Percentiles rank a stretch among this genome's conserved stretches.
These are phyloP conservation scores for Limnodromus scolopaceus DNA, from an alignment of 2,797 vertebrate genomes.

Conservation along the genomic window DNA sequence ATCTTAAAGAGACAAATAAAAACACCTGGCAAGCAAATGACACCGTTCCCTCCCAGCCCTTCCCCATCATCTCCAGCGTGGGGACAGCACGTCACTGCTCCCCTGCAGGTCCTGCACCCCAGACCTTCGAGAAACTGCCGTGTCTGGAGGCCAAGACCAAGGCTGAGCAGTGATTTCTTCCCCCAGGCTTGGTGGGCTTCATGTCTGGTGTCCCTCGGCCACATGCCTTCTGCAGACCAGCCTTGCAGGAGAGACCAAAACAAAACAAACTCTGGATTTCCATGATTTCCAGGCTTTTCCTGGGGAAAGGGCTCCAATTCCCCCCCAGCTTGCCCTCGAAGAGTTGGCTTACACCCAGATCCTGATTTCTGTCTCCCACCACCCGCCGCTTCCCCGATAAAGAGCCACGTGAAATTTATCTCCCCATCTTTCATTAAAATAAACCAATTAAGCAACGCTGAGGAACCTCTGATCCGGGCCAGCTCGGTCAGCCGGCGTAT, in stretches of 20 bases:
- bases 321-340: background rate
- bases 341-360: background rate
- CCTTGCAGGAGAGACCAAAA: background rate
- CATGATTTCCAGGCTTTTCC: fast-evolving
- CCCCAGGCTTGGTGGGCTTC: fast-evolving
- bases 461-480: conserved; percentile 23
- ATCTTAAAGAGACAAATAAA: background rate
- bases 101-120: background rate
- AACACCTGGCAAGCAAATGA: background rate
- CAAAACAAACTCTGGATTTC: background rate
- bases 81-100: fast-evolving
- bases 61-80: background rate
- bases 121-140: background rate
- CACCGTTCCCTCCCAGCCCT: background rate
- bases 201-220: fast-evolving
- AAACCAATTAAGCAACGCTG: background rate
- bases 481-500: background rate
- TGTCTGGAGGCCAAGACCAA: fast-evolving
- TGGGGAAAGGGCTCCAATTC: background rate
- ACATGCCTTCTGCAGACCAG: fast-evolving
- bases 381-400: fast-evolving
- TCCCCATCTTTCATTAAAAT: conserved; percentile 29
- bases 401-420: conserved; percentile 20
- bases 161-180: background rate
- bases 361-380: background rate